A percentile compares a stretch with the other conserved stretches of the same genome.
These are phyloP conservation scores for Lichenostomus cassidix DNA, from an alignment of 2,113 vertebrate genomes.

Conservation along the genomic window DNA sequence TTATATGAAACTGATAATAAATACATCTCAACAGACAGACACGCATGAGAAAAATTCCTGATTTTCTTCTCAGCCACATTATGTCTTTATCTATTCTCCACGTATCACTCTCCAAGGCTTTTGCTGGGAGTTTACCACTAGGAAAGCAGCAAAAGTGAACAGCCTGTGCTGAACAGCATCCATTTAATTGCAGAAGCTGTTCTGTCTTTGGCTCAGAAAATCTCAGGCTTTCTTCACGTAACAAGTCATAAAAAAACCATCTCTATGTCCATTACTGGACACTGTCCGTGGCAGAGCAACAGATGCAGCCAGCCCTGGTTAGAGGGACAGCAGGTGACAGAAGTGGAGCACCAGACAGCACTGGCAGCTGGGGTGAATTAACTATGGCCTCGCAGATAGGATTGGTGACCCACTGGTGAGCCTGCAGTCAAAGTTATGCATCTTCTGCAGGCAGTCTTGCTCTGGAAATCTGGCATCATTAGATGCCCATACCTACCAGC, in stretches of 20 bases:
- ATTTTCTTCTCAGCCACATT: slow-evolving; percentile 13
- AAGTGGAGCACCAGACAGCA: neutral
- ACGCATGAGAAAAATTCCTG: neutral
- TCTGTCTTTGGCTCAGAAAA: neutral
- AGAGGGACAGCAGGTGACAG: neutral
- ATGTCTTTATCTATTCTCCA: slow-evolving; percentile 17
- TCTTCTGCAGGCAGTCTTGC: neutral
- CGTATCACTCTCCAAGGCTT: slow-evolving; percentile 1
- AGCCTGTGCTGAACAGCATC: neutral
- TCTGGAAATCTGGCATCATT: neutral
- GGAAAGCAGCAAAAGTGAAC: neutral
- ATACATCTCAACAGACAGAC: slow-evolving; percentile 29
- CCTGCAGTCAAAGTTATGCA: neutral
- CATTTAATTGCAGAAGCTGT: neutral
- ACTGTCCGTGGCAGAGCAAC: neutral
- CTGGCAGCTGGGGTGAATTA: neutral
- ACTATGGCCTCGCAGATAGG: rapidly evolving
- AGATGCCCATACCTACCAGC: neutral
- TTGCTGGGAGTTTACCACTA: slow-evolving; percentile 17
- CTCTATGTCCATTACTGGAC: neutral
- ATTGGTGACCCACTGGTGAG: neutral
- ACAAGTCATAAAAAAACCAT: neutral
- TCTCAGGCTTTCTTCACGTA: neutral
- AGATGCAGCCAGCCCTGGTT: neutral
- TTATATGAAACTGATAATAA: slow-evolving; percentile 54